Evolutionary conservation across 2,888 invertebrate genomes (phyloP), one percentile per base, ranked within the genome.

Genomic region (Aproaerema taeniolella): DNA sequence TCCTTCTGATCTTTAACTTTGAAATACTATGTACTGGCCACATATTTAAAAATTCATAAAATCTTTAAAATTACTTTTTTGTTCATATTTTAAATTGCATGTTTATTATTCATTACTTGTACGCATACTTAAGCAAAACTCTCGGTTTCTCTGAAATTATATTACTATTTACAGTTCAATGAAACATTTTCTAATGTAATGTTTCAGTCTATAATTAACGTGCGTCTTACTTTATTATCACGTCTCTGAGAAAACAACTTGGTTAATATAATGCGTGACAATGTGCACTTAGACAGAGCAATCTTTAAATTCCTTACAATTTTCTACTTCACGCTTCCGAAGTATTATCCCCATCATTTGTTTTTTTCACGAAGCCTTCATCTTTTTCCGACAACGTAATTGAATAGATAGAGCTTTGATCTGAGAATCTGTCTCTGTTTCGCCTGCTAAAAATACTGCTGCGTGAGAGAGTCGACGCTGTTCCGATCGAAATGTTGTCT

Each of bases 351-450:
- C 72, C 69, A 15, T 78, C 79, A 35, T 59, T 66, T 24, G 63
- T 51, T 53, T 80, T 86, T 50, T 75, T 80, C 6, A 63, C 52
- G 7, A 61, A 56, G 34, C 66, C 70, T 37, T 81, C 83, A 17
- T 77, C 80, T 55, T 81, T 87, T 53, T 87, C 87, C 7, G 87
- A 87, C 32, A 87, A 55, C 2, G 77, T 78, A 45, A 87, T 87
- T 1, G 87, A 87, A 49, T 87, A 87, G 7, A 87, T 67, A 0
- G 87, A 87, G 42, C 81, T 79, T 56, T 72, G 67, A 47, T 87
- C 85, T 2, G 86, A 86, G 47, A 83, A 83, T 50, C 74, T 61
- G 43, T 86, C 81, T 50, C 73, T 70, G 50, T 87, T 78, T 29
- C 82, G 54, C 34, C 76, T 67, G 30, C 71, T 66, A 46, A 86